Evolutionary conservation across 2,888 invertebrate genomes (phyloP).

Genomic region (Drosophila melanocephala): DNA sequence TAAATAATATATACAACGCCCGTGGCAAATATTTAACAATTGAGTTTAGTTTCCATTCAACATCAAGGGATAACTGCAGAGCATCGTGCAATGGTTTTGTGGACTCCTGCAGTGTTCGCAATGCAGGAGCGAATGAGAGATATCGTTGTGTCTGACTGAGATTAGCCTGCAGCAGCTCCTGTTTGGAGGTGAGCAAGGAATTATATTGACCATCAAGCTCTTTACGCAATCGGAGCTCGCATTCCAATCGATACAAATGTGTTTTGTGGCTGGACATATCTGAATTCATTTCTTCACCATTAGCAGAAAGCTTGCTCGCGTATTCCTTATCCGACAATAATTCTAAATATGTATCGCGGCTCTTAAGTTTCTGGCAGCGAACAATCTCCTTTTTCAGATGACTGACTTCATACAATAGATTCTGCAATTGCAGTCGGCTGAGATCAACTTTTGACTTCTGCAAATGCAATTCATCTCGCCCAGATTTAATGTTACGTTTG

Average conservation of each 20-base stretch:
- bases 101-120: constrained; percentile 90
- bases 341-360: constrained; percentile 97
- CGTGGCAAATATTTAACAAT: constrained; percentile 91
- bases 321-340: constrained; percentile 94
- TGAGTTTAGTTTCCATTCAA: constrained; percentile 91
- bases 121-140: constrained; percentile 92
- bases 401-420: constrained; percentile 96
- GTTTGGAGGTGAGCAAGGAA: constrained; percentile 91
- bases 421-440: constrained; percentile 95
- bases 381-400: constrained; percentile 97
- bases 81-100: constrained; percentile 96
- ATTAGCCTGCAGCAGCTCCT: constrained; percentile 91
- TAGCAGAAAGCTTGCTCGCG: constrained; percentile 86
- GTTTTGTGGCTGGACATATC: constrained; percentile 88
- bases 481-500: constrained; percentile 93
- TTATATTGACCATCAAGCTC: constrained; percentile 92
- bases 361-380: constrained; percentile 97
- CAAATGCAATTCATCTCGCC: constrained; percentile 92
- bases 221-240: constrained; percentile 95
- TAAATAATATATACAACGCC: constrained; percentile 94
- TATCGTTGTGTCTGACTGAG: constrained; percentile 91
- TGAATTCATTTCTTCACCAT: constrained; percentile 87
- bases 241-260: constrained; percentile 94
- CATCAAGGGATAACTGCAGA: constrained; percentile 92
- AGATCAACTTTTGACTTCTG: constrained; percentile 96